phyloP scores from a whole-genome alignment of 37 sponge, comb jelly and placozoan species.

The Ephydatia muelleri region DNA sequence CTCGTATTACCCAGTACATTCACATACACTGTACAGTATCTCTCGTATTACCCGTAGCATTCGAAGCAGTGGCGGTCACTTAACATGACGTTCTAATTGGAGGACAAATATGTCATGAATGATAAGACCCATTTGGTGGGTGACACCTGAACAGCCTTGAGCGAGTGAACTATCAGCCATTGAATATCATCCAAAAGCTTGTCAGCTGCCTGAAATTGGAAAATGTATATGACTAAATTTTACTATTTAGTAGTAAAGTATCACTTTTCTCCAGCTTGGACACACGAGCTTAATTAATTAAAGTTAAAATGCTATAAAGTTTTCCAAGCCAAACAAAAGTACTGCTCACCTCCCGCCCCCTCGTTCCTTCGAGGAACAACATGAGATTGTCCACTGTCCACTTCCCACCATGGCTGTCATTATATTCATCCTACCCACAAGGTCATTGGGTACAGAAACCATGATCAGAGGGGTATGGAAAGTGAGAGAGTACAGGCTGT shows the following conservation, averaged over 20 bases:
- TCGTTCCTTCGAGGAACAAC: constrained; percentile 84
- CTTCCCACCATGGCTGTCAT: constrained; percentile 96
- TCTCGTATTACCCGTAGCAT: constrained; percentile 77
- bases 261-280: too few relatives aligned
- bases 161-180: constrained; percentile 94
- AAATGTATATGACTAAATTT: not conserved
- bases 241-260: too few relatives aligned
- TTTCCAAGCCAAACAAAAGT: too few relatives aligned
- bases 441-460: not conserved
- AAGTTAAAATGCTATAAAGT: too few relatives aligned
- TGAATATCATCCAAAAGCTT: constrained; percentile 92
- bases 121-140: not conserved
- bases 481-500: too few relatives aligned
- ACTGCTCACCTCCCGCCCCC: constrained; percentile 76
- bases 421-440: constrained; percentile 83
- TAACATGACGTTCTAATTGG: constrained; percentile 80
- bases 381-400: constrained; percentile 87
- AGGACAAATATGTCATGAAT: not conserved
- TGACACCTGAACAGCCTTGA: constrained; percentile 87
- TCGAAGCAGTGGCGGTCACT: constrained; percentile 96
- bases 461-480: too few relatives aligned
- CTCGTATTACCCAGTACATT: too few relatives aligned
- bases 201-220: constrained; percentile 57
- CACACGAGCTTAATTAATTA: not conserved
- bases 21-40: too few relatives aligned